These are phyloP conservation scores for Micropoecilia bifurca DNA, from an alignment of 2,797 vertebrate species.

Conservation along the genomic window DNA sequence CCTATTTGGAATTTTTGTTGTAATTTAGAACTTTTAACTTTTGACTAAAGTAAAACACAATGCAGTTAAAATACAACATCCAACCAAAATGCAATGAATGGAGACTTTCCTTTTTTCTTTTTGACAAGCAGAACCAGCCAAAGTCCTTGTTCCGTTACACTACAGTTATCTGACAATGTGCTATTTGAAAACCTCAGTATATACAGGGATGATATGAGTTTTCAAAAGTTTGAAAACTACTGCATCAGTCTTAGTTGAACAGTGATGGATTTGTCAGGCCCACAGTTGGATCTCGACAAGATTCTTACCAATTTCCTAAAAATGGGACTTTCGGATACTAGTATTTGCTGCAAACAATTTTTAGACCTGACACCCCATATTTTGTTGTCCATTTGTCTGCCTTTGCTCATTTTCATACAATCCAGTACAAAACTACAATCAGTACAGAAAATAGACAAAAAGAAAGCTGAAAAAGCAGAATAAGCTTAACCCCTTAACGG, in stretches of 20 bases:
- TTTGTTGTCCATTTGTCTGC: background rate
- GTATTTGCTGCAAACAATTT: background rate
- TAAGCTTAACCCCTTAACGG: background rate
- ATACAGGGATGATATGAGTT: background rate
- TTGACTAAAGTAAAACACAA: background rate
- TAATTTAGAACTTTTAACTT: background rate
- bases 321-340: background rate
- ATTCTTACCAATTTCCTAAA: background rate
- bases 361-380: background rate
- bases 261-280: background rate
- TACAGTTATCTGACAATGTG: background rate
- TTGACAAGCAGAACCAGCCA: background rate
- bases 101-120: background rate
- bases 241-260: background rate
- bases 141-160: background rate
- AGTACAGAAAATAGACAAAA: background rate
- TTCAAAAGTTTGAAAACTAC: background rate
- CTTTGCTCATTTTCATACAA: background rate
- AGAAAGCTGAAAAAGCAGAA: background rate
- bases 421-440: background rate
- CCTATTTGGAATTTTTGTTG: background rate
- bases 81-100: background rate
- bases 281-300: background rate
- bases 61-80: background rate
- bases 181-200: background rate